Percentiles rank a stretch among this genome's conserved stretches.
These are phyloP conservation scores for Columba janthina DNA, from an alignment of 2,113 vertebrate genomes.

Conservation along the genomic window DNA sequence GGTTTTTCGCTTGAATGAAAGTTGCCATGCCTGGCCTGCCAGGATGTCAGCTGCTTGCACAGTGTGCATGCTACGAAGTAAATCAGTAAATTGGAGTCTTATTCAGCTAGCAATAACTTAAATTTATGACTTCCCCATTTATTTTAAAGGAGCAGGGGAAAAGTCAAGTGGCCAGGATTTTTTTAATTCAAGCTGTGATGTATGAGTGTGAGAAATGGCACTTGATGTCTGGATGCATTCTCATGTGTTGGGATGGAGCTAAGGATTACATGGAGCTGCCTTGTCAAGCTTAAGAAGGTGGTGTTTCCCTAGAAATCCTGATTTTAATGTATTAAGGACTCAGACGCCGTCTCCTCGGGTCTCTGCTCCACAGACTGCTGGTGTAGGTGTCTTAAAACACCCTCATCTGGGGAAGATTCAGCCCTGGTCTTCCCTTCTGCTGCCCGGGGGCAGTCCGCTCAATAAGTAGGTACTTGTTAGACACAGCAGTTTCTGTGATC, in stretches of 20 bases:
- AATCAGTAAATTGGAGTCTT: not conserved
- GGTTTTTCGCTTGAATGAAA: not conserved
- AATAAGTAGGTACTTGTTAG: not conserved
- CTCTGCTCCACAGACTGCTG: not conserved
- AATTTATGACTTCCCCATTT: not conserved
- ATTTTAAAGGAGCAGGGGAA: not conserved
- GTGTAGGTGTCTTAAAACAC: not conserved
- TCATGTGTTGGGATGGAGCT: not conserved
- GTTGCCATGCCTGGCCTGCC: not conserved
- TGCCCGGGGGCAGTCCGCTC: not conserved
- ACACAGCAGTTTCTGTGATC: accelerated
- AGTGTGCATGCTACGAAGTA: not conserved
- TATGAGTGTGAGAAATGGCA: not conserved
- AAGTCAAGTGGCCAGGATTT: not conserved
- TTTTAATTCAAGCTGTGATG: not conserved
- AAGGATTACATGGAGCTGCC: not conserved
- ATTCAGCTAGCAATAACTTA: not conserved
- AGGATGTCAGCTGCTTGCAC: not conserved
- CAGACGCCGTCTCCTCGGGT: not conserved
- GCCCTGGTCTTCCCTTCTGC: not conserved
- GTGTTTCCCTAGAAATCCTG: not conserved
- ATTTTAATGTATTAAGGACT: not conserved
- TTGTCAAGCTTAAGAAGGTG: not conserved
- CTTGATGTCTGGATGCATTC: accelerated
- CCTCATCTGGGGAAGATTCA: accelerated